These are phyloP conservation scores for Glaucomys volans DNA, from an alignment of 2,113 vertebrate genomes.

Conservation along the genomic window DNA sequence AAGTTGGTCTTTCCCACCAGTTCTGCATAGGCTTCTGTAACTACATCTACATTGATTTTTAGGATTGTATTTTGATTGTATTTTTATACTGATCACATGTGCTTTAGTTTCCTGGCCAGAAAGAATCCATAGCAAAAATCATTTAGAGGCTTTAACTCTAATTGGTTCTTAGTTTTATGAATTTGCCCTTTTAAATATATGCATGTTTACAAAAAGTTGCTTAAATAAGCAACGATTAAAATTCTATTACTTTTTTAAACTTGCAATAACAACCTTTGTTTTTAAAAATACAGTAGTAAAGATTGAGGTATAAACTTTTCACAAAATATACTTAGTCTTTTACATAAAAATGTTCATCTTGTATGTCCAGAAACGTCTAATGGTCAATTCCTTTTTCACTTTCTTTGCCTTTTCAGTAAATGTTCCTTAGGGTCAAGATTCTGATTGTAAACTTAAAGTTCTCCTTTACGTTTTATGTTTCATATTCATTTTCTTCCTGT, in stretches of 20 bases:
- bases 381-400: slow-evolving; percentile 63
- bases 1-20: slow-evolving; percentile 49
- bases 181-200: slow-evolving; percentile 73
- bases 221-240: slow-evolving; percentile 79
- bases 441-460: slow-evolving; percentile 61
- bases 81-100: slow-evolving; percentile 57
- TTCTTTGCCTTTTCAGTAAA: slow-evolving; percentile 69
- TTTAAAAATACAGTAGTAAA: slow-evolving; percentile 93
- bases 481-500: slow-evolving; percentile 86
- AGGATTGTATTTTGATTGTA: slow-evolving; percentile 29
- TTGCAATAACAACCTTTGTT: slow-evolving; percentile 70
- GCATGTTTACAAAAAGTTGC: slow-evolving; percentile 69
- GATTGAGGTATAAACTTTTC: slow-evolving; percentile 95
- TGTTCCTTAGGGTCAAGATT: slow-evolving; percentile 75
- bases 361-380: slow-evolving; percentile 47
- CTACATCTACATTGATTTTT: slow-evolving; percentile 26
- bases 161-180: slow-evolving; percentile 62
- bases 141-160: slow-evolving; percentile 38
- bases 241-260: slow-evolving; percentile 67
- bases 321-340: slow-evolving; percentile 90
- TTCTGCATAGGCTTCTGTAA: slow-evolving; percentile 43
- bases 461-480: background rate
- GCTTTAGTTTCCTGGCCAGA: slow-evolving; percentile 53
- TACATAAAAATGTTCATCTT: slow-evolving; percentile 75
- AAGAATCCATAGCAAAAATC: slow-evolving; percentile 70